Evolutionary conservation across 1,140 invertebrate genomes (phyloP).

Genomic region (Magallana angulata): DNA sequence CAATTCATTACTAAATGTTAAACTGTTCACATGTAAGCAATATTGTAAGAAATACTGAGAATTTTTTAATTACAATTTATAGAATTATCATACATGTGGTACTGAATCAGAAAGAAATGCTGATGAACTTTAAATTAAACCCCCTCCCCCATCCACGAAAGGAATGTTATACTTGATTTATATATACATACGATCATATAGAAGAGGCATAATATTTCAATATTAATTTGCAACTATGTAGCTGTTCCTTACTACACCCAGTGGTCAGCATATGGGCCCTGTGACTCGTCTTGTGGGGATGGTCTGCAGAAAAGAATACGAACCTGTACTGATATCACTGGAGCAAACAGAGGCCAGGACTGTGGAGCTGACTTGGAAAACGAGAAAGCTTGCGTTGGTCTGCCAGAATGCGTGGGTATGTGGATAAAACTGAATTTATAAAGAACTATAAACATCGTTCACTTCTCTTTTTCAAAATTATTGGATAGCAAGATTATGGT

Average conservation of each 20-base stretch:
- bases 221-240: not conserved
- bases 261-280: not conserved
- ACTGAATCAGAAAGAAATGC: too few species aligned
- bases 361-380: not conserved
- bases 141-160: too few species aligned
- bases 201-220: too few species aligned
- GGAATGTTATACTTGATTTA: too few species aligned
- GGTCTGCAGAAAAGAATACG: not conserved
- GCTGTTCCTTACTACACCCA: not conserved
- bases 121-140: too few species aligned
- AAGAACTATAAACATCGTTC: not conserved
- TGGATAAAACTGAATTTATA: not conserved
- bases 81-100: too few species aligned
- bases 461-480: not conserved
- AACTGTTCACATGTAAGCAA: too few species aligned
- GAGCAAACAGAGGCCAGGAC: not conserved
- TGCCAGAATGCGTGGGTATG: not conserved
- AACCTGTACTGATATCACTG: conserved; percentile 19
- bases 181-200: too few species aligned
- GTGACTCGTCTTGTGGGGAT: conserved; percentile 13
- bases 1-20: too few species aligned
- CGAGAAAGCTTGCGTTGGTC: not conserved
- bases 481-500: not conserved
- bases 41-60: too few species aligned
- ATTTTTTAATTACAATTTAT: too few species aligned